Base-by-base conservation (phyloP, 2,888 invertebrate species). In the Cyclophora albipunctata region DNA sequence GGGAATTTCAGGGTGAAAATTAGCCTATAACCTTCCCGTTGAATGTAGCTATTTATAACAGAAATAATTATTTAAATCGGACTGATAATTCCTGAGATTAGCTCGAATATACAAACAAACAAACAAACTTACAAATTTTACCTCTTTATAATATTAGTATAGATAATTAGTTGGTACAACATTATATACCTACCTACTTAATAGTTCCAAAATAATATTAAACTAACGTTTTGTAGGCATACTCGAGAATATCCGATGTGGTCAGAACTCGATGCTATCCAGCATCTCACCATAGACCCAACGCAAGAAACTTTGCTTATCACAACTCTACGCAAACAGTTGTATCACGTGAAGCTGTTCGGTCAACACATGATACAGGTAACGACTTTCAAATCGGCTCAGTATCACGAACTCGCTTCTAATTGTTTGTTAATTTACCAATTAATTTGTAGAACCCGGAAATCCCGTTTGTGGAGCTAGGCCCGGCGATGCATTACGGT, bases 401-500 rank as follows among this genome's bases (percentile, higher is more conserved):
- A 42, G 5, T 42, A n/a, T n/a, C 20, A 42, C 6, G 4, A 41
- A 44, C 40, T 41, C 40, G 6, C 35, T 7, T 49, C 6, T 37
- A 50, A 53, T 52, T 47, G 40, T 40, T 50, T 2, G 42, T 55
- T 55, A 48, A 51, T 52, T 51, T 5, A 37, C 37, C 37, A 37
- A 37, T 37, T 37, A 37, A 37, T 37, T 37, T 64, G 20, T 73
- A 91, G 84, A 90, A 87, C 53, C 90, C 91, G 44, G 91, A 92
- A 66, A 85, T 92, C 45, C 58, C 84, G n/a, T 93, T 95, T 63
- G 74, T 81, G 5, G 91, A 93, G 41, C 89, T 94, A 7, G 95
- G 95, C 0, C 92, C 93, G 52, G 85, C 92, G 0, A 90, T 95
- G 69, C 98, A 98, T 75, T 93, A 94, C 54, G 96, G 95, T 0